phyloP scores from a whole-genome alignment of 1,140 invertebrate species.

The Aphidius ervi region DNA sequence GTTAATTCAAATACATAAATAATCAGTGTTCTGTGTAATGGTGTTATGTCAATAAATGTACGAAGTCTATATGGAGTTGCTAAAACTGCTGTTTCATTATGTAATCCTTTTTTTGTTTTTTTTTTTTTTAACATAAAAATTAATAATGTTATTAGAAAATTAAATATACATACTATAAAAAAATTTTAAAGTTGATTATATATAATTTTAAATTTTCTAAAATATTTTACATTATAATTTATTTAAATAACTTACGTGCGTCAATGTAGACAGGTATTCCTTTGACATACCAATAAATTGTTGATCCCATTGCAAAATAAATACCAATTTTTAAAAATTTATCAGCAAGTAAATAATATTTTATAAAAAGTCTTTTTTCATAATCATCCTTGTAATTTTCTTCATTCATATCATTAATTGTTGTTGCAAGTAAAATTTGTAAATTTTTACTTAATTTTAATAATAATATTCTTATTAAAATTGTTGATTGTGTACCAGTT shows the following conservation, averaged over 20 bases:
- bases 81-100: background rate
- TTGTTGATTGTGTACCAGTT: too few species aligned
- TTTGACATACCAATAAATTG: too few species aligned
- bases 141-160: too few species aligned
- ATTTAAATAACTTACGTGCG: background rate
- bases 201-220: too few species aligned
- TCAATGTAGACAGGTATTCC: background rate
- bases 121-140: background rate
- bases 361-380: constrained; percentile 4
- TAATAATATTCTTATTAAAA: too few species aligned
- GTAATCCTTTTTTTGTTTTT: background rate
- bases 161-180: too few species aligned
- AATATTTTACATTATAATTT: too few species aligned
- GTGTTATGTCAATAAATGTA: background rate
- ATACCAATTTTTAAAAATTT: too few species aligned
- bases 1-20: background rate
- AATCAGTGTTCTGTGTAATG: background rate
- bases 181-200: too few species aligned
- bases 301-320: too few species aligned
- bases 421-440: too few species aligned
- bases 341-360: background rate
- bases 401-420: background rate
- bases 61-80: background rate
- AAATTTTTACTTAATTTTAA: too few species aligned
- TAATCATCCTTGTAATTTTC: background rate